Base-by-base conservation (phyloP, 2,797 vertebrate species). In the Arctocebus calabarensis region DNA sequence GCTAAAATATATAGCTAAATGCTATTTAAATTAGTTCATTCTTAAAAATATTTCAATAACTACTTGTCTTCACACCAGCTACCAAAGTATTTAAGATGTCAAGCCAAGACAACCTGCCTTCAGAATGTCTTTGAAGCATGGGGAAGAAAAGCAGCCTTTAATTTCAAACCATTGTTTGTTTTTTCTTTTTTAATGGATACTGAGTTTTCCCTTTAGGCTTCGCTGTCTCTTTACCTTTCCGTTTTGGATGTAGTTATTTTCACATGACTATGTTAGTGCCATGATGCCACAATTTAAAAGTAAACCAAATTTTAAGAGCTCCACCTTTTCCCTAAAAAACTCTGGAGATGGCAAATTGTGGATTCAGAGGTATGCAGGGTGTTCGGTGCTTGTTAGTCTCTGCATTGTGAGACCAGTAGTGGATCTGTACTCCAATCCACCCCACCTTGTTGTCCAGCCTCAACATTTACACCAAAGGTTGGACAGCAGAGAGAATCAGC, bases 261-360 rank as follows among this genome's bases (percentile, higher is more conserved):
- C 62, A 66, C 78, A 43, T 74, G 23, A 86, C 59, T 68, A 12
- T 73, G 27, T 84, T 71, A 88, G 64, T 93, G 86, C 29, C 27
- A 20, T 74, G 25, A 74, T 94, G 34, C 13, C 34, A 87, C 9
- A 27, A 88, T 66, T 88, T 55, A 84, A 70, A 88, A 59, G 14
- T 52, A 79, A 93, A 55, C 25, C n/a, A 86, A 34, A 74, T 85
- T 45, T 55, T 62, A 73, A 83, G 82, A 88, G 48, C 34, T 81
- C 14, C 20, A 22, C 29, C 27, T 61, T 77, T 59, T 27, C 32
- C 74, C 59, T 22, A 48, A 45, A 32, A 83, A 37, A 55, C 4
- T 86, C 37, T 8, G 22, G 7, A 55, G 70, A 40, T 45, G 37
- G 12, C 74, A 74, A 62, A 55, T 32, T 71, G 77, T 81, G 32